These are phyloP conservation scores for Dusona sp. DNA, from an alignment of 2,888 invertebrate genomes.

Conservation along the genomic window DNA sequence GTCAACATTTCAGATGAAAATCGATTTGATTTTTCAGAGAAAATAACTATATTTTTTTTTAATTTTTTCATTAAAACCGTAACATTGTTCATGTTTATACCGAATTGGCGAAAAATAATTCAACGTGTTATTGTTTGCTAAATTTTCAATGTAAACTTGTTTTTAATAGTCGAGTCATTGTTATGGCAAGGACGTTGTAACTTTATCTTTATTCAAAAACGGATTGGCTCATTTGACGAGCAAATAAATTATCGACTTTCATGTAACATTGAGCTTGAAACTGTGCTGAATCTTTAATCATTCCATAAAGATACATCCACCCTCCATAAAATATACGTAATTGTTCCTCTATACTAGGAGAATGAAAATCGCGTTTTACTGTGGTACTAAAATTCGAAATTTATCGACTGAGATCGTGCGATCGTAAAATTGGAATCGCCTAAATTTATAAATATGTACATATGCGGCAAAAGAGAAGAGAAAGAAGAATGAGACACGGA, in stretches of 20 bases:
- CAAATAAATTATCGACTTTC: not conserved
- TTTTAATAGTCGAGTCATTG: not conserved
- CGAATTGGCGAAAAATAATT: not conserved
- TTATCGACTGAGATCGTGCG: constrained; percentile 57
- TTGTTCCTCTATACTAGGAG: not conserved
- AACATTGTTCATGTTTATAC: not conserved
- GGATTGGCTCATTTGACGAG: not conserved
- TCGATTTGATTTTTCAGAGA: not conserved
- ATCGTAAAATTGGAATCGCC: constrained; percentile 67
- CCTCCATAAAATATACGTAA: not conserved
- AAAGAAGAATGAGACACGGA: constrained; percentile 37
- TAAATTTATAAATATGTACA: constrained; percentile 71
- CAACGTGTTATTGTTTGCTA: not conserved
- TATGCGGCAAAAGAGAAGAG: constrained; percentile 55
- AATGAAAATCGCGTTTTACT: constrained; percentile 20
- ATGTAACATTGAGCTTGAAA: not conserved
- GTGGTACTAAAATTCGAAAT: constrained; percentile 43
- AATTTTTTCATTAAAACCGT: not conserved
- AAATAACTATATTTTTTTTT: not conserved
- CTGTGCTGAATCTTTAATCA: not conserved
- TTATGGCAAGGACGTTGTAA: not conserved
- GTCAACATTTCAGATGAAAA: too few relatives aligned
- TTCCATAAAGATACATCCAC: not conserved
- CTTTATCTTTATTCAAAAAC: constrained; percentile 8
- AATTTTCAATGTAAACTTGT: not conserved